Evolutionary conservation across 2,797 vertebrate genomes (phyloP).

Genomic region (Hylomyscus alleni): DNA sequence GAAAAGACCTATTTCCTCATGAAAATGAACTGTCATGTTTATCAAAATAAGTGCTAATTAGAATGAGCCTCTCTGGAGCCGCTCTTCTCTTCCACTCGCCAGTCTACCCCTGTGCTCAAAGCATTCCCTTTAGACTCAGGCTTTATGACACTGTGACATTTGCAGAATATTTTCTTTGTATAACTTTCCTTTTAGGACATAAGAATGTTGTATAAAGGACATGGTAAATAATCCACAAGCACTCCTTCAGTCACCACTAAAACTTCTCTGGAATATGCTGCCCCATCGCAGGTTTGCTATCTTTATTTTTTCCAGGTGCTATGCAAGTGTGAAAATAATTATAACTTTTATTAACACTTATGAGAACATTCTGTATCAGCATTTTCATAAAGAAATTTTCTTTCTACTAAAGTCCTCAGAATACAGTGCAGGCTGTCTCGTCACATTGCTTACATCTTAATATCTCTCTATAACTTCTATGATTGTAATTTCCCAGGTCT

Average conservation of each 20-base stretch:
- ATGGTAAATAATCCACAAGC: not conserved
- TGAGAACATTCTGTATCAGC: constrained; percentile 1
- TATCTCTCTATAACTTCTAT: not conserved
- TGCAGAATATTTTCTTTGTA: constrained; percentile 33
- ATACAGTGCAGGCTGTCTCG: not conserved
- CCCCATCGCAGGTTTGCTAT: not conserved
- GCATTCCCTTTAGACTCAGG: not conserved
- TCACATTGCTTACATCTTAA: constrained; percentile 10
- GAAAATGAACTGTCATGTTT: not conserved
- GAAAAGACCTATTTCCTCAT: not conserved
- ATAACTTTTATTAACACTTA: constrained; percentile 21
- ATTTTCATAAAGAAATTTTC: constrained; percentile 57
- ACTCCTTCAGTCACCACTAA: constrained; percentile 23
- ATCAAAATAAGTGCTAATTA: constrained; percentile 28
- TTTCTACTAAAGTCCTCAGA: constrained; percentile 19
- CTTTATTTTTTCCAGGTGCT: constrained; percentile 34
- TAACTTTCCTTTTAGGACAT: constrained; percentile 8
- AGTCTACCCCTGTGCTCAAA: not conserved
- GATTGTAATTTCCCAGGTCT: not conserved
- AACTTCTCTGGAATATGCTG: not conserved
- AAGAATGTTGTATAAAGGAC: constrained; percentile 25
- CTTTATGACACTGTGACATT: not conserved
- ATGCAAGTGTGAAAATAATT: constrained; percentile 14
- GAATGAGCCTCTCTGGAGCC: constrained; percentile 7
- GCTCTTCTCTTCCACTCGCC: not conserved